Conservation (phyloP, 2,797 vertebrate genomes). For the Eulemur rubriventer region DNA sequence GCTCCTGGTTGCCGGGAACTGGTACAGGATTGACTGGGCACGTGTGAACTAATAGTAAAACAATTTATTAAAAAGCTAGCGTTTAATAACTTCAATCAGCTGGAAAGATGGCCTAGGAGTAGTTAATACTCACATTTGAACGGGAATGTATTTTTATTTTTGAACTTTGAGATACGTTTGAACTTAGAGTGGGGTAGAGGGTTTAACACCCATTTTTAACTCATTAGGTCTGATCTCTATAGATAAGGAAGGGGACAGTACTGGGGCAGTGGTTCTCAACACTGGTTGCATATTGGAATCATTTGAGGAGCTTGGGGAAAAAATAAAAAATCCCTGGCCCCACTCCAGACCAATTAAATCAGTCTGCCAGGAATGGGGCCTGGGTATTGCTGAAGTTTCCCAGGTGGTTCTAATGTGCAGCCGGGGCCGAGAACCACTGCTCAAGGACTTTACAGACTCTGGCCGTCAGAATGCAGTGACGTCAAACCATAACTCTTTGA, state of each 20-base stretch:
- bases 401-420: background rate
- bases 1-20: background rate
- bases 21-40: background rate
- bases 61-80: background rate
- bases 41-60: background rate
- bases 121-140: background rate
- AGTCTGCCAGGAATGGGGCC: background rate
- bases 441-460: background rate
- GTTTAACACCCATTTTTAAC: background rate
- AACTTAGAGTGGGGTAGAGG: background rate
- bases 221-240: background rate
- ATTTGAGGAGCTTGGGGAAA: background rate
- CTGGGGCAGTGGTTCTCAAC: background rate
- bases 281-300: background rate
- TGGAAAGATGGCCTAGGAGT: background rate
- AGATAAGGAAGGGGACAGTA: background rate
- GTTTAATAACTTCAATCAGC: background rate
- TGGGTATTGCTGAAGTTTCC: background rate
- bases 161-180: slow-evolving; percentile 3
- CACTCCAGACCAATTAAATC: background rate
- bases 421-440: background rate
- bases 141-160: slow-evolving; percentile 33
- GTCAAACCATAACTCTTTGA: background rate
- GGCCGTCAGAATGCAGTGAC: background rate
- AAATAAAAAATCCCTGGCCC: background rate